Conservation (phyloP, 2,113 vertebrate species). For the Echinops telfairi region DNA sequence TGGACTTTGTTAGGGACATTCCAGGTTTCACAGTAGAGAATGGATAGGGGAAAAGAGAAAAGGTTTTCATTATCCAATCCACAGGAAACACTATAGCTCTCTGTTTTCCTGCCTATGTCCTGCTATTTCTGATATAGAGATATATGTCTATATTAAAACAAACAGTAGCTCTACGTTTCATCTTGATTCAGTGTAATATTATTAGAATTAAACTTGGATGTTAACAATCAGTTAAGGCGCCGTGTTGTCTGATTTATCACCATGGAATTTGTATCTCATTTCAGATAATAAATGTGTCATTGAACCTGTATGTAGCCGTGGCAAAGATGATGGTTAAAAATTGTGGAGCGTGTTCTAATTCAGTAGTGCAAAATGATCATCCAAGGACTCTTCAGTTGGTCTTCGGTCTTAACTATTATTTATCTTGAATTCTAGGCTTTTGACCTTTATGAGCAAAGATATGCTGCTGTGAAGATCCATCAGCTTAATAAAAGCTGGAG, state of each 20-base stretch:
- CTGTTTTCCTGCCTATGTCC: not conserved
- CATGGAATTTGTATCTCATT: constrained; percentile 28
- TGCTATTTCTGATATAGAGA: not conserved
- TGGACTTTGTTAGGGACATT: constrained; percentile 50
- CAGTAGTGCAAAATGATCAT: constrained; percentile 18
- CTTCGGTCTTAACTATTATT: constrained; percentile 64
- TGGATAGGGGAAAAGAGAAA: constrained; percentile 44
- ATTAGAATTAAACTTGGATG: constrained; percentile 42
- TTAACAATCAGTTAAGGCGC: constrained; percentile 28
- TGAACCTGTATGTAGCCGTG: constrained; percentile 26
- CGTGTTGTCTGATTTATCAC: constrained; percentile 24
- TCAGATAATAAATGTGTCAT: constrained; percentile 36
- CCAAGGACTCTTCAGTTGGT: constrained; percentile 41
- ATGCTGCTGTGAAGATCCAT: constrained; percentile 99
- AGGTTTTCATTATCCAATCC: constrained; percentile 9
- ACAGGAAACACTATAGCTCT: not conserved
- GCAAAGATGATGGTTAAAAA: constrained; percentile 20
- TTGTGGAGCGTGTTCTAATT: constrained; percentile 13
- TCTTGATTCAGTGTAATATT: not conserved
- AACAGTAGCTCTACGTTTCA: constrained; percentile 42
- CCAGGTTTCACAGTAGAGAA: constrained; percentile 14
- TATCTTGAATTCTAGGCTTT: constrained; percentile 92
- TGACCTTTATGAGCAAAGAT: constrained; percentile 99
- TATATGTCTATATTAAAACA: constrained; percentile 41
- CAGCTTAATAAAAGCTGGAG: constrained; percentile 99